Evolutionary conservation across 2,888 invertebrate genomes (phyloP).

Genomic region (Amblyjoppa proteus): DNA sequence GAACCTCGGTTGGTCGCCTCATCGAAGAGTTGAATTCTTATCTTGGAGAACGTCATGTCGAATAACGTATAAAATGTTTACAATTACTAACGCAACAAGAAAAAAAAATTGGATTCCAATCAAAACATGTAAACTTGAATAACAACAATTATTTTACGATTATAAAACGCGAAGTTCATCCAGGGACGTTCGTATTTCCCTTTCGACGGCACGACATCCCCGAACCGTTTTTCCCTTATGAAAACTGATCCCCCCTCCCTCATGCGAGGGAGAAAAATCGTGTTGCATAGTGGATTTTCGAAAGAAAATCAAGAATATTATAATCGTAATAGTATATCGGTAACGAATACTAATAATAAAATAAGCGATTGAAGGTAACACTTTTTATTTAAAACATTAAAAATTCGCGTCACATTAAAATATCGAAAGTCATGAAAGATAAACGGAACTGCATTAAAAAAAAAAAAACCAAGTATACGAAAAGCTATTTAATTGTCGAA

Average conservation of each 20-base stretch:
- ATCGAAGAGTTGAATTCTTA: not conserved
- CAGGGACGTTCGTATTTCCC: not conserved
- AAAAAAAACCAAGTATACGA: slow-evolving; percentile 24
- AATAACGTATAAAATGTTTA: not conserved
- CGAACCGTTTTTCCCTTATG: not conserved
- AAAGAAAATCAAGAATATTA: slow-evolving; percentile 25
- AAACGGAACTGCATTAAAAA: slow-evolving; percentile 7
- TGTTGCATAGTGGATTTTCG: slow-evolving; percentile 20
- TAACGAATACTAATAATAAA: slow-evolving; percentile 37
- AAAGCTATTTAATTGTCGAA: slow-evolving; percentile 25
- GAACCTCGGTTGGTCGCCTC: not conserved
- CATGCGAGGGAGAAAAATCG: slow-evolving; percentile 20
- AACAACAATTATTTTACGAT: not conserved
- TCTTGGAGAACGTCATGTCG: not conserved
- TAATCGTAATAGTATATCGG: slow-evolving; percentile 37
- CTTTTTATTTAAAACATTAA: slow-evolving; percentile 34
- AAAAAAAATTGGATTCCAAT: not conserved
- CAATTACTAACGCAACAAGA: not conserved
- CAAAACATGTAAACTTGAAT: not conserved
- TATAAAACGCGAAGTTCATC: not conserved
- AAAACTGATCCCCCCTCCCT: not conserved
- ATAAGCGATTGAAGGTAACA: slow-evolving; percentile 36
- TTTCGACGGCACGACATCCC: not conserved
- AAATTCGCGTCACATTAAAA: slow-evolving; percentile 21
- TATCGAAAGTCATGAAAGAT: slow-evolving; percentile 2